Conservation (phyloP, 1,140 invertebrate genomes). For the Cyrtorhinus lividipennis region DNA sequence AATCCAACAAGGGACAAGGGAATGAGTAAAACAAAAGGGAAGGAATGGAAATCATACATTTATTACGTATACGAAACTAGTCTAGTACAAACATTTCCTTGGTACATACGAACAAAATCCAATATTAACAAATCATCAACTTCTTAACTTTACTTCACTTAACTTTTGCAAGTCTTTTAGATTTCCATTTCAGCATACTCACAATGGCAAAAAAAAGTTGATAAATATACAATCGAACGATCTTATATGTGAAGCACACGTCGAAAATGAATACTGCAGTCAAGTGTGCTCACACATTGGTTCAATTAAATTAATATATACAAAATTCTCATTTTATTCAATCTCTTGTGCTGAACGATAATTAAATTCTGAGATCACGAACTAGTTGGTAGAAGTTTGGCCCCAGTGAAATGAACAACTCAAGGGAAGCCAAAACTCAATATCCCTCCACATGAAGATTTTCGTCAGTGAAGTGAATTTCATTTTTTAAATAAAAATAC, state of each 20-base stretch:
- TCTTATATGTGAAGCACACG: not conserved
- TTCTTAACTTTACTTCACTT: not conserved
- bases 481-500: not conserved
- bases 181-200: not conserved
- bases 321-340: not conserved
- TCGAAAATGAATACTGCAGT: not conserved
- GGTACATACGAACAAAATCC: not conserved
- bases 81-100: not conserved
- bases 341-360: slow-evolving; percentile 10
- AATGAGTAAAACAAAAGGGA: too few species aligned
- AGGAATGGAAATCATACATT: not conserved
- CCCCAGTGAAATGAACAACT: slow-evolving; percentile 3
- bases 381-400: slow-evolving; percentile 11
- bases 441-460: not conserved
- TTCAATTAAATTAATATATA: not conserved
- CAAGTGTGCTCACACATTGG: not conserved
- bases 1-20: too few species aligned
- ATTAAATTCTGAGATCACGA: slow-evolving; percentile 13
- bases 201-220: slow-evolving; percentile 8
- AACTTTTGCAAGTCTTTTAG: slow-evolving; percentile 9
- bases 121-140: not conserved
- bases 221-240: not conserved
- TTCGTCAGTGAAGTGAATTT: not conserved
- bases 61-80: slow-evolving; percentile 7
- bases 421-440: slow-evolving; percentile 5